These are phyloP conservation scores for Willisornis vidua DNA, from an alignment of 2,113 vertebrate genomes.

Conservation along the genomic window DNA sequence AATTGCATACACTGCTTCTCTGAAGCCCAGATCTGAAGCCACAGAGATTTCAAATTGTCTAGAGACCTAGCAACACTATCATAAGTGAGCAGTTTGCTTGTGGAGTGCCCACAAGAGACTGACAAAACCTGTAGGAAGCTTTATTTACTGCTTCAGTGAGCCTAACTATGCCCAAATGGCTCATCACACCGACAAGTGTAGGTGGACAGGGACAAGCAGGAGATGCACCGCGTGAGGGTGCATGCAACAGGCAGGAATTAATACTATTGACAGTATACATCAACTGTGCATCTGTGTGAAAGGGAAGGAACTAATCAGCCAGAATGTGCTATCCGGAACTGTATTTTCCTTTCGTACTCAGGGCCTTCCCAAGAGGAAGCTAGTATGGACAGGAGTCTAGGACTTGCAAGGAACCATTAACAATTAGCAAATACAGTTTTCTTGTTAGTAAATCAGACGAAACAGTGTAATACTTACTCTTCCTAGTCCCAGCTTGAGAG, in stretches of 20 bases:
- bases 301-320: neutral
- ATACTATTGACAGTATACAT: neutral
- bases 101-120: neutral
- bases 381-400: neutral
- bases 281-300: neutral
- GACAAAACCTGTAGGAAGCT: constrained; percentile 16
- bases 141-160: neutral
- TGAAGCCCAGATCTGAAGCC: neutral
- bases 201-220: neutral
- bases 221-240: neutral
- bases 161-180: neutral
- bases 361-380: neutral
- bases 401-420: neutral
- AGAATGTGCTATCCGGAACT: neutral
- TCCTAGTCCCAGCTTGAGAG: neutral
- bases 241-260: neutral
- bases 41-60: neutral
- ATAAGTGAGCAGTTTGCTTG: neutral
- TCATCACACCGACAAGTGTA: neutral
- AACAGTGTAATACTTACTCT: neutral
- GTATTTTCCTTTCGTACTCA: neutral
- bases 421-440: neutral
- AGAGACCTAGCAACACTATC: neutral
- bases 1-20: neutral
- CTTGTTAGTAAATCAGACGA: neutral